These are phyloP conservation scores for Mimachlamys varia DNA, from an alignment of 2,888 invertebrate genomes.

Conservation along the genomic window DNA sequence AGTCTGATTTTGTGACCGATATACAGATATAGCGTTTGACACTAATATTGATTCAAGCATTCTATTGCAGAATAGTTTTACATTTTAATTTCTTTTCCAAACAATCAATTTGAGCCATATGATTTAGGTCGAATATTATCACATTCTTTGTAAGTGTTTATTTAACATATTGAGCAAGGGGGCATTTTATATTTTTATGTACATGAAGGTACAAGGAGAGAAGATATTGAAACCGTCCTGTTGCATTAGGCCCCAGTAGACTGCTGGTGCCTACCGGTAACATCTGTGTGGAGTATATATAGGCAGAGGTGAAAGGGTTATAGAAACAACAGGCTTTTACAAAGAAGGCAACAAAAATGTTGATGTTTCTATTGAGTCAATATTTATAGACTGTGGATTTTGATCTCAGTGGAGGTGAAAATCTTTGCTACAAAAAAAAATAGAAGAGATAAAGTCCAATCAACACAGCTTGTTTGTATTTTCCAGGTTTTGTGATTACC, in stretches of 20 bases:
- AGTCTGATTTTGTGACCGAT: not conserved
- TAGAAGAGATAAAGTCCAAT: not conserved
- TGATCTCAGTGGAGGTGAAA: not conserved
- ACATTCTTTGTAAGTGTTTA: not conserved
- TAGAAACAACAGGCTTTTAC: not conserved
- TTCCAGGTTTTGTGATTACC: not conserved
- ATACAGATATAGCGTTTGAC: not conserved
- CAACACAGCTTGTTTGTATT: not conserved
- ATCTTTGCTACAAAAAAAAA: not conserved
- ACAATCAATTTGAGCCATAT: not conserved
- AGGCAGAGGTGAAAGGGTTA: not conserved
- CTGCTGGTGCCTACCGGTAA: not conserved
- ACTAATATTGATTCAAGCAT: not conserved
- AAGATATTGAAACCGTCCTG: not conserved
- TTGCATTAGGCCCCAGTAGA: not conserved
- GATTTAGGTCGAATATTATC: not conserved
- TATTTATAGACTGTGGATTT: not conserved
- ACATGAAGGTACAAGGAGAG: not conserved
- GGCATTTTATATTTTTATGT: not conserved
- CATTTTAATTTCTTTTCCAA: not conserved
- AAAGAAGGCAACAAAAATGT: not conserved
- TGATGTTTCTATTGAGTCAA: not conserved
- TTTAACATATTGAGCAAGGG: not conserved
- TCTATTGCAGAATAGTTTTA: not conserved
- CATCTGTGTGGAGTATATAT: not conserved